Conservation (phyloP, 1,140 invertebrate genomes). For the Ridgeia piscesae region DNA sequence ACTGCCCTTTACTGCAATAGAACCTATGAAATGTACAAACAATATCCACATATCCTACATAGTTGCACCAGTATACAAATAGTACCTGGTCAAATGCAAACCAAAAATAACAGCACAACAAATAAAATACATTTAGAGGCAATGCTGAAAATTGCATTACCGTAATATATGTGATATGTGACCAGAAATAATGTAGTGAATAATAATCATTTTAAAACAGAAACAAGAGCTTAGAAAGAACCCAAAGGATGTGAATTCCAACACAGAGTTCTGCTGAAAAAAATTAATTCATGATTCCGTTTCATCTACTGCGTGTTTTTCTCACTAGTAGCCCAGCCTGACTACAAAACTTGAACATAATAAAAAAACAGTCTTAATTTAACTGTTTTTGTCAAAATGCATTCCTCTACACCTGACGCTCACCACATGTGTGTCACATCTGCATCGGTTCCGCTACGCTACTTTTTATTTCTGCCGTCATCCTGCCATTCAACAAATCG, state of each 20-base stretch:
- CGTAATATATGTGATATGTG: background rate
- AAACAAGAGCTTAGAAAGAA: background rate
- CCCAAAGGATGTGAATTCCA: background rate
- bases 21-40: background rate
- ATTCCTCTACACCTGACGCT: background rate
- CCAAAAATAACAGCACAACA: background rate
- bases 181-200: background rate
- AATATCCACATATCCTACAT: background rate
- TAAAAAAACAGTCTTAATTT: background rate
- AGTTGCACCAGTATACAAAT: background rate
- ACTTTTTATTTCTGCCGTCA: background rate
- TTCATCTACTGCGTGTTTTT: background rate
- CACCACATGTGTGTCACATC: background rate
- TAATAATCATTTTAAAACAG: background rate
- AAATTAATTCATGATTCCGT: background rate
- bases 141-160: background rate
- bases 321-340: background rate
- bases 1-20: background rate
- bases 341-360: background rate
- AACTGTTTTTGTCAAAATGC: background rate
- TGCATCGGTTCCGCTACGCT: background rate
- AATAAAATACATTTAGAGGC: background rate
- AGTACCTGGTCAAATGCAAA: background rate
- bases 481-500: background rate
- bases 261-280: background rate